A percentile compares a stretch with the other conserved stretches of the same genome.
These are phyloP conservation scores for Nowickia ferox DNA, from an alignment of 2,888 invertebrate genomes.

Conservation along the genomic window DNA sequence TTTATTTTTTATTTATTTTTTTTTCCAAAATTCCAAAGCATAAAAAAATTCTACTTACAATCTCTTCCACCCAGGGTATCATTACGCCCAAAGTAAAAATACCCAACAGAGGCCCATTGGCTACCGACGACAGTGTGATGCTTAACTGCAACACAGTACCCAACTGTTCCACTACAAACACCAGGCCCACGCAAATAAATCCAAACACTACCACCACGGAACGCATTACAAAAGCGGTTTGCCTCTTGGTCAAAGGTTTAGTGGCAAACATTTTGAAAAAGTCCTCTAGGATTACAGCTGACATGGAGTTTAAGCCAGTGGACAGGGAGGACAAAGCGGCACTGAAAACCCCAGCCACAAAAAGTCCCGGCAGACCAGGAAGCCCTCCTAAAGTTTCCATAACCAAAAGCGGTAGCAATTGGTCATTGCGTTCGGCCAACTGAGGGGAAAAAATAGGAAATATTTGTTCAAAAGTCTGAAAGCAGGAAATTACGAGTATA, in stretches of 20 bases:
- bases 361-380: constrained; percentile 93
- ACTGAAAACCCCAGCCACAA: constrained; percentile 95
- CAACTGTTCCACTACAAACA: constrained; percentile 87
- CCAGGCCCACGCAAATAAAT: constrained; percentile 85
- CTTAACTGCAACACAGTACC: constrained; percentile 89
- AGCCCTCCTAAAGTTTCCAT: constrained; percentile 91
- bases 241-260: constrained; percentile 84
- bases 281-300: constrained; percentile 90
- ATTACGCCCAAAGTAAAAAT: constrained; percentile 88
- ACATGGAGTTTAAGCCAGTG: constrained; percentile 90
- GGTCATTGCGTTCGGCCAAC: constrained; percentile 89
- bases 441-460: constrained; percentile 74
- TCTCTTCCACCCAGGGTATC: constrained; percentile 87
- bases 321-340: constrained; percentile 93
- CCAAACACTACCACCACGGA: constrained; percentile 87
- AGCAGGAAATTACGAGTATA: too few species aligned
- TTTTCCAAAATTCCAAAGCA: too few species aligned
- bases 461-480: too few species aligned
- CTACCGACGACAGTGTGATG: constrained; percentile 86
- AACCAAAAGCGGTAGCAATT: constrained; percentile 91
- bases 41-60: constrained; percentile 80
- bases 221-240: constrained; percentile 87
- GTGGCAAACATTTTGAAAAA: constrained; percentile 86
- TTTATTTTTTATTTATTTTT: too few species aligned
- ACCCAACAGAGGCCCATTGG: constrained; percentile 87